A percentile compares a stretch with the other conserved stretches of the same genome.
Evolutionary conservation across 2,113 vertebrate genomes (phyloP).

Genomic region (Limnothrissa miodon): DNA sequence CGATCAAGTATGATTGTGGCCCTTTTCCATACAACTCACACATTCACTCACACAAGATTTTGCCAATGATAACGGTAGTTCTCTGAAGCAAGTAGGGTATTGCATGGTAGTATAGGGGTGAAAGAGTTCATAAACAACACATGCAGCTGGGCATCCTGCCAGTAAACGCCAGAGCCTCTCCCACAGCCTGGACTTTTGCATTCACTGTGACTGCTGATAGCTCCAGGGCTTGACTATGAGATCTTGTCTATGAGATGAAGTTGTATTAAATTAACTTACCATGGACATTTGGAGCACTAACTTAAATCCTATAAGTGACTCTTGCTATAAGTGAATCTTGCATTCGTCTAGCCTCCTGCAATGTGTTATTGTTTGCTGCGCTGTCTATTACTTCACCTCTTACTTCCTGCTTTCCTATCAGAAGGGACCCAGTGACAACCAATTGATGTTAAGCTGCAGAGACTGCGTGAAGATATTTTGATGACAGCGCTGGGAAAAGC

Average conservation of each 20-base stretch:
- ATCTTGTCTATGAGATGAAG: neutral
- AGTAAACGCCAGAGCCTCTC: neutral
- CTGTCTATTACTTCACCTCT: neutral
- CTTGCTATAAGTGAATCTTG: neutral
- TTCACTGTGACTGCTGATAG: neutral
- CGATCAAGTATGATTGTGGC: neutral
- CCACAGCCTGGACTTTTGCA: neutral
- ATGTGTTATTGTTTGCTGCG: too few species aligned
- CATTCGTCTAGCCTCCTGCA: neutral
- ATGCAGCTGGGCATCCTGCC: neutral
- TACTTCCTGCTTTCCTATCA: neutral
- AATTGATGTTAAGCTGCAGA: neutral
- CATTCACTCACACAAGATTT: neutral
- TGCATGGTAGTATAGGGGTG: neutral
- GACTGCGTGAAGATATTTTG: neutral
- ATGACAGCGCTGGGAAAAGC: slow-evolving; percentile 1
- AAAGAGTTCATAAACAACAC: neutral
- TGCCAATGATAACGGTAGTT: neutral
- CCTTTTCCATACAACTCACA: neutral
- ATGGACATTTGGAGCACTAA: neutral
- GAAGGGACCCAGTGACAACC: neutral
- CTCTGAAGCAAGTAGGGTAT: neutral
- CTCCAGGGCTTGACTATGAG: neutral
- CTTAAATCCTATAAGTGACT: too few species aligned
- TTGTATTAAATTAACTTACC: neutral